Evolutionary conservation across 2,888 invertebrate genomes (phyloP).

Genomic region (Belgica antarctica): DNA sequence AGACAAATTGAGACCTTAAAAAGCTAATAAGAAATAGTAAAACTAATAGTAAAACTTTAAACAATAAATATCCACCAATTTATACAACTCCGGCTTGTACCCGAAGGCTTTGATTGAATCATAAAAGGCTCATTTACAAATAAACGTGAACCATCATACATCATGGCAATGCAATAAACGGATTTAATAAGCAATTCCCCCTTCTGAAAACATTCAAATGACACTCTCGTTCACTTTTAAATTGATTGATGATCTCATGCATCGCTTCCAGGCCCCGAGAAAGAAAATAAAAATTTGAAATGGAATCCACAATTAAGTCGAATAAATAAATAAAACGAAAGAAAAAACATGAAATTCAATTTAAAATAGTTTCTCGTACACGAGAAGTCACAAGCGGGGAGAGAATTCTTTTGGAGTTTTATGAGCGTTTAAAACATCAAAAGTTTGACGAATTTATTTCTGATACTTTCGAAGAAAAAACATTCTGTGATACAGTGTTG

Average conservation of each 20-base stretch:
- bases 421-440: conserved; percentile 42
- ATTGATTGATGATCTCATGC: conserved; percentile 40
- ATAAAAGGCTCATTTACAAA: conserved; percentile 2
- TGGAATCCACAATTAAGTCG: conserved; percentile 26
- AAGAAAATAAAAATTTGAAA: conserved; percentile 17
- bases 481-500: background rate
- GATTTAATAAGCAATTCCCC: conserved; percentile 27
- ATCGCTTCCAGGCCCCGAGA: background rate
- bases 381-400: background rate
- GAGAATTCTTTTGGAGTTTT: conserved; percentile 22
- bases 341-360: conserved; percentile 15
- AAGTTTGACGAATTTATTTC: conserved; percentile 43
- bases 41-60: no score
- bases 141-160: conserved; percentile 7
- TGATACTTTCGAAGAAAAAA: conserved; percentile 27
- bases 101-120: no score
- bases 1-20: no score
- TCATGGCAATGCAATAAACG: conserved; percentile 16
- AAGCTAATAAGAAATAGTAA: no score
- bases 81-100: no score
- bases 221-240: conserved; percentile 17
- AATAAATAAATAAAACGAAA: conserved; percentile 21
- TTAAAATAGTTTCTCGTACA: conserved; percentile 22
- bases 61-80: no score
- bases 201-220: background rate